Evolutionary conservation across 2,797 vertebrate genomes (phyloP), one percentile per base, ranked within the genome.

Genomic region (Poeciliopsis presidionis): DNA sequence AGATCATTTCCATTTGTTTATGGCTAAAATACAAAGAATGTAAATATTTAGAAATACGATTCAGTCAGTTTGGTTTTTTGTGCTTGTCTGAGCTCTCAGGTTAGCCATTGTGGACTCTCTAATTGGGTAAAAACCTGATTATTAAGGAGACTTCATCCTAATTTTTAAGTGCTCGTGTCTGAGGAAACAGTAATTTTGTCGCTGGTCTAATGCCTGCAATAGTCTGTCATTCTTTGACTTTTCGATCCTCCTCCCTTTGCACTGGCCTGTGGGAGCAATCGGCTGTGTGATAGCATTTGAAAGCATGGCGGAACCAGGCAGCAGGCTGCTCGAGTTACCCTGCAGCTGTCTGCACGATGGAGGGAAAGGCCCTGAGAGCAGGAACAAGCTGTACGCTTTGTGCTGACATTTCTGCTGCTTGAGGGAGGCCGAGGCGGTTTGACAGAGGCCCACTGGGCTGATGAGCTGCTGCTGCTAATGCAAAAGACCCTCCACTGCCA

Each of bases 351-450:
- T 81, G 46, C 78, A 47, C 79, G 85, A 77, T 81, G 82, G 79
- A 75, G 83, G 59, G 73, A 85, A 88, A 81, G 89, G 87, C 90
- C 89, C 72, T 82, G 80, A 86, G 81, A 80, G 80, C 70, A 78
- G 78, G 47, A 90, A 86, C 83, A 81, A 92, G 82, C 86, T 28
- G 13, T 73, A 75, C 86, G 84, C 90, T 91, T 89, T 74, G 87
- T 88, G 81, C 81, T 93, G 93, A 93, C 93, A 94, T 94, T 92
- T 90, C 41, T 86, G 81, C 65, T 75, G 81, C 86, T 81, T 78
- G 69, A 86, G 80, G 78, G 75, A 84, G 65, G 78, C 33, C 28
- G 73, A 80, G 82, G 74, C 47, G 28, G 72, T 55, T 57, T 30
- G 59, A 55, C 36, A 76, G 75, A 8, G 13, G 76, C 78, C 77